Base-by-base conservation (phyloP, 2,797 vertebrate genomes). In the Cyclura pinguis region DNA sequence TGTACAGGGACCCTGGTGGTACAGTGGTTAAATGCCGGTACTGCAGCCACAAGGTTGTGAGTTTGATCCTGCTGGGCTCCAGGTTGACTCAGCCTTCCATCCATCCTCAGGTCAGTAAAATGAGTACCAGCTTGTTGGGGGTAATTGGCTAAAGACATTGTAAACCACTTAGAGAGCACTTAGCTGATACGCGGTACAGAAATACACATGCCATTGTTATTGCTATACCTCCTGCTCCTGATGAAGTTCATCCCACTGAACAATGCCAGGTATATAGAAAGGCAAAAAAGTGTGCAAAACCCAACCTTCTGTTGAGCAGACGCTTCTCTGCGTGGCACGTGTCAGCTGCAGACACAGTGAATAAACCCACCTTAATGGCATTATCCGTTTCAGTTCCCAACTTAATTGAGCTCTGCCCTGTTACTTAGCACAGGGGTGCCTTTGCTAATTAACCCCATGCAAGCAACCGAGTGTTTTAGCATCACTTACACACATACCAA, bases 301-400 rank as follows among this genome's bases (percentile, higher is more conserved):
- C 5, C 90, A 81, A 82, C 89, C 47, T 91, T 18, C 9, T 84
- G 16, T 7, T 72, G 89, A 59, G 91, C 95, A 91, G 74, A 92
- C 77, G 73, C 72, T 92, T 90, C 94, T 92, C 92, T 91, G 94
- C 57, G 0, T 86, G 90, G 94, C 2, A 8, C 7, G 72, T 50
- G 80, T 78, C 59, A 20, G 86, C 89, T 76, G 89, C 73, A 32
- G 92, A 87, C 88, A 1, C 47, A 5, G 93, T 1, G 90, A 92
- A 69, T 82, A 93, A 96, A 89, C 80, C 88, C 85, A 22, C 93
- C 94, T 93, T 91, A 95, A 95, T 94, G 91, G 95, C 92, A 95
- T 96, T 93, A 93, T 95, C 94, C 92, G 86, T 97, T 94, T 89
- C 94, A 92, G 72, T 87, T 95, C 93, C 95, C 89, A 72, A 93